Base-by-base conservation (phyloP, 2,888 invertebrate genomes). In the Dexiosoma caninum region DNA sequence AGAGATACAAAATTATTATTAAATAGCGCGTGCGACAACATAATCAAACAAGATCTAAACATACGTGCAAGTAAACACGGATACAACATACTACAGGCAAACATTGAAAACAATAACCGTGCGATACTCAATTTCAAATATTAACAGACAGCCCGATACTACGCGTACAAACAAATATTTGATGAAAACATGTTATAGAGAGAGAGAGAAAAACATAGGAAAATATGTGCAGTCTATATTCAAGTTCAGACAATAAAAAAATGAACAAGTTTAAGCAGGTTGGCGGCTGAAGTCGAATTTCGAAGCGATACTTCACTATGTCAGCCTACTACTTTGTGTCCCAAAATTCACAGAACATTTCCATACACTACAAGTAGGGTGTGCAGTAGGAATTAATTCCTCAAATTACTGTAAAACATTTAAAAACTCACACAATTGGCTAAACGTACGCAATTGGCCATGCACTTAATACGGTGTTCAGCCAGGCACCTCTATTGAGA, bases 21-120 rank as follows among this genome's bases (percentile, higher is more conserved):
- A 86, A 87, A 87, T 85, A 87, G 85, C 84, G 87, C 88, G 87
- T 87, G 87, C 87, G 87, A 87, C 87, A 87, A 87, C 87, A 87
- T 87, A 87, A 87, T 87, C 88, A 88, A 88, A 86, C 85, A 85
- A 84, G 82, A 83, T 85, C 84, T 85, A 84, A 85, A 85, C 85
- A 85, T 80, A 69, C 7, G 37, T 16, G 62, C 78, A 62, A 27
- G 27, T 27, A 27, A 60, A 55, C 79, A 40, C 7, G 30, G 19
- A 32, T 8, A 19, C 9, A 27, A 27, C n/a, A 46, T 30, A 23
- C 2, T 10, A 51, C 23, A 78, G 66, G 62, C 82, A 83, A 82
- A 81, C 81, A 69, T 69, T 82, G 49, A 84, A 82, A 30, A 30
- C 19, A 66, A 66, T 82, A 83, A 83, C 83, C 81, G 83, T 83